These are phyloP conservation scores for Hypsibius dujardini DNA, from an alignment of 1,140 invertebrate genomes.

Conservation along the genomic window DNA sequence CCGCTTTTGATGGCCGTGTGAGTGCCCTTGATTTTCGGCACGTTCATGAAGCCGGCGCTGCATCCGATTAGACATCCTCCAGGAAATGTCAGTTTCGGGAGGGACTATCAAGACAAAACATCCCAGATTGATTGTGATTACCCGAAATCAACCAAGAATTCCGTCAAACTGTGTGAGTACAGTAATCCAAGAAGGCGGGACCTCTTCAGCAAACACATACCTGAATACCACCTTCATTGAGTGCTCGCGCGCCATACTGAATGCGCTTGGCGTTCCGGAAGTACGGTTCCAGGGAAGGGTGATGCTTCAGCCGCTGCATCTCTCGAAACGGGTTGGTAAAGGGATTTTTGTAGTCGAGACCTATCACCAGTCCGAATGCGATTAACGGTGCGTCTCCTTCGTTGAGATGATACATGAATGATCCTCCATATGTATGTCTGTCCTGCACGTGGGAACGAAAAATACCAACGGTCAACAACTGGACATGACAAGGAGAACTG, in stretches of 20 bases:
- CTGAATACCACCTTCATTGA: constrained; percentile 90
- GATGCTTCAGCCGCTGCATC: constrained; percentile 86
- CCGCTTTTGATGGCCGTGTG: constrained; percentile 98
- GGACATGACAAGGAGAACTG: too few relatives aligned
- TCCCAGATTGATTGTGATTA: too few relatives aligned
- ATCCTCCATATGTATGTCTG: constrained; percentile 80
- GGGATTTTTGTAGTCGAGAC: constrained; percentile 85
- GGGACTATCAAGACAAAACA: constrained; percentile 36
- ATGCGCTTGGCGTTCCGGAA: constrained; percentile 69
- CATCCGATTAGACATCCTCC: constrained; percentile 84
- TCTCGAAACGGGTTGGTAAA: constrained; percentile 81
- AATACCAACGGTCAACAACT: too few relatives aligned
- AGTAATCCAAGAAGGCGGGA: too few relatives aligned
- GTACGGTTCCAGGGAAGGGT: constrained; percentile 59
- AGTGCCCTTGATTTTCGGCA: constrained; percentile 90
- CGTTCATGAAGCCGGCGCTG: constrained; percentile 83
- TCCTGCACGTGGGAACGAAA: too few relatives aligned
- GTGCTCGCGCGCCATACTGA: constrained; percentile 80
- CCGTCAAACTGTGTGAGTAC: too few relatives aligned
- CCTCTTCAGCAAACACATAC: constrained; percentile 25
- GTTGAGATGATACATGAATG: constrained; percentile 88
- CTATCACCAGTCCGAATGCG: constrained; percentile 81
- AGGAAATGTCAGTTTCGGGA: constrained; percentile 81
- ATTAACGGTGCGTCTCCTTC: constrained; percentile 60
- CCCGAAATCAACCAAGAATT: too few relatives aligned